Evolutionary conservation across 1,140 invertebrate genomes (phyloP).

Genomic region (Olivierus martensii): DNA sequence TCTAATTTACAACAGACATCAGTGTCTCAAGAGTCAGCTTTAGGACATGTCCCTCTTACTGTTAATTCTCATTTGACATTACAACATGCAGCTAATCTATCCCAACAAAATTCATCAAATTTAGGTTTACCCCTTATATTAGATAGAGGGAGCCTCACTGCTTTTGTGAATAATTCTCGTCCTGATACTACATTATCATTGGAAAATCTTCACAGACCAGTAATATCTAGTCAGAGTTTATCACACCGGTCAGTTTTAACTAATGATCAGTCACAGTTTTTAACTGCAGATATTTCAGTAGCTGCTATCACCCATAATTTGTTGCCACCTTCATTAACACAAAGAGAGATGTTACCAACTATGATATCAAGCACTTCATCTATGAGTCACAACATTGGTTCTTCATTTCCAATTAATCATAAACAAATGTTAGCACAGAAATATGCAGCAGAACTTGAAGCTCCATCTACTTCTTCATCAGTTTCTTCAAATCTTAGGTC

Average conservation of each 20-base stretch:
- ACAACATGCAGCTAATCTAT: constrained; percentile 10
- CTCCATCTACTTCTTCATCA: constrained; percentile 3
- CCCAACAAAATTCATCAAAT: background rate
- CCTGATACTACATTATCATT: constrained; percentile 7
- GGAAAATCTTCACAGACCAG: constrained; percentile 6
- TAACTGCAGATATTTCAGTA: constrained; percentile 6
- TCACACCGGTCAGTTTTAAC: constrained; percentile 4
- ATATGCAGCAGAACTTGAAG: constrained; percentile 20
- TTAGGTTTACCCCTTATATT: constrained; percentile 4
- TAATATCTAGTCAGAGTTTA: constrained; percentile 12
- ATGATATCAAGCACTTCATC: constrained; percentile 13
- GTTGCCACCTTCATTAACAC: constrained; percentile 6
- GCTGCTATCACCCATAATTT: constrained; percentile 2
- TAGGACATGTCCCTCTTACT: constrained; percentile 7
- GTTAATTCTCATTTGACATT: constrained; percentile 8
- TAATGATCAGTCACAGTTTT: constrained; percentile 11
- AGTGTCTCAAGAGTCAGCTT: constrained; percentile 4
- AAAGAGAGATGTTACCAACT: constrained; percentile 11
- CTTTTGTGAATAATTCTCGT: constrained; percentile 4
- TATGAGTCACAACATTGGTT: background rate
- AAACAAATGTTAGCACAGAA: constrained; percentile 22
- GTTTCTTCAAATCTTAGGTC: constrained; percentile 8
- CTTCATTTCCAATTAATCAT: constrained; percentile 9
- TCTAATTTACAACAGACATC: constrained; percentile 9
- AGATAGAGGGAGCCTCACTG: constrained; percentile 9